Conservation (phyloP, 2,113 vertebrate genomes). For the Thunnus thynnus region DNA sequence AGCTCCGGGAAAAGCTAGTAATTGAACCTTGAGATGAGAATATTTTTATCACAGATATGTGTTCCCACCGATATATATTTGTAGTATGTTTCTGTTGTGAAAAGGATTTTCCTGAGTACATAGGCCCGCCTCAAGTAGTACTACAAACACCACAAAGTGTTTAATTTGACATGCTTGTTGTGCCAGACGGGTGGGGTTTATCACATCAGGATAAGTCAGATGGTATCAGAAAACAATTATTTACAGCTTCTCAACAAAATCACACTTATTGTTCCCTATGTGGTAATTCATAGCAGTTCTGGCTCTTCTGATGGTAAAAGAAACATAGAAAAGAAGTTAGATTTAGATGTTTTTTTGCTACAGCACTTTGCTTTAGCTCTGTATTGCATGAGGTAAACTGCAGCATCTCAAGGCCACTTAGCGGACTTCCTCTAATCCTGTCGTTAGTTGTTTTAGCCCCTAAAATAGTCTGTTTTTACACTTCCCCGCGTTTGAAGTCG, state of each 20-base stretch:
- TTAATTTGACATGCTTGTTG: neutral
- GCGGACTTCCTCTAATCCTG: constrained; percentile 93
- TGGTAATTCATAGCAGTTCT: neutral
- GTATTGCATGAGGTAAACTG: constrained; percentile 54
- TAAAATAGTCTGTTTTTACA: constrained; percentile 93
- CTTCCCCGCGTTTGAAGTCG: constrained; percentile 91
- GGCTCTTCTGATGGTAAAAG: neutral
- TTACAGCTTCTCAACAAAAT: neutral
- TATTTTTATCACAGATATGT: neutral
- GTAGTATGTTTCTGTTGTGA: neutral
- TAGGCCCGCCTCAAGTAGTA: neutral
- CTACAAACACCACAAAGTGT: neutral
- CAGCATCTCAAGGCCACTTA: constrained; percentile 86
- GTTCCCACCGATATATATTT: neutral
- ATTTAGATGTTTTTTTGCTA: constrained; percentile 8
- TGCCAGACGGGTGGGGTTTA: neutral
- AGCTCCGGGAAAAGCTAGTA: neutral
- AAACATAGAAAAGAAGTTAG: constrained; percentile 12
- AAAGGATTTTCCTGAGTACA: neutral
- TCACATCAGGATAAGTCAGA: neutral
- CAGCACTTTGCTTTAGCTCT: neutral
- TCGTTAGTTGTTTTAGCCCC: constrained; percentile 87
- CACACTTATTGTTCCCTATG: neutral
- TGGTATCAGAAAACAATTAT: neutral
- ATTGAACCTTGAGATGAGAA: neutral